Conservation (phyloP, 2,113 vertebrate species). For the Silurus asotus region DNA sequence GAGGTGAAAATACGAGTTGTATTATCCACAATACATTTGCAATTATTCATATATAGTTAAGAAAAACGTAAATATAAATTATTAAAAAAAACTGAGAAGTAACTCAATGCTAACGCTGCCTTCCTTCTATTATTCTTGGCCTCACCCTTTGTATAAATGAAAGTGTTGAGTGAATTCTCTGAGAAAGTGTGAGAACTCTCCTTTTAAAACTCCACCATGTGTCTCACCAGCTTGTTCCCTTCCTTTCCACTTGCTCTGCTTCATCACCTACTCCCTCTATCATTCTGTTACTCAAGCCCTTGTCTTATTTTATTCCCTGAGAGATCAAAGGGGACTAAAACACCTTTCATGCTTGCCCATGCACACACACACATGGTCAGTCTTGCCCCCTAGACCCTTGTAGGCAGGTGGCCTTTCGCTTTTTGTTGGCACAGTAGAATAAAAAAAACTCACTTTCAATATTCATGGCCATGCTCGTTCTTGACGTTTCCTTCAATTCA, state of each 20-base stretch:
- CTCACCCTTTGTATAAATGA: slow-evolving; percentile 11
- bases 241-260: not conserved
- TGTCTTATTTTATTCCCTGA: not conserved
- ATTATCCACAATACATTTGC: not conserved
- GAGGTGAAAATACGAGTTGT: not conserved
- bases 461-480: slow-evolving; percentile 12
- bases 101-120: not conserved
- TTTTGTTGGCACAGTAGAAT: slow-evolving; percentile 8
- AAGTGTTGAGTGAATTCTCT: slow-evolving; percentile 8
- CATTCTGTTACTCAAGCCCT: slow-evolving; percentile 23
- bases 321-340: slow-evolving; percentile 23
- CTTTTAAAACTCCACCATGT: slow-evolving; percentile 16
- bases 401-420: slow-evolving; percentile 33
- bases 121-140: slow-evolving; percentile 7
- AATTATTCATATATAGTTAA: too few species aligned
- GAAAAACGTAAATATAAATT: too few species aligned
- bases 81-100: not conserved
- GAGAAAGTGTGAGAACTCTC: slow-evolving; percentile 23
- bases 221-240: slow-evolving; percentile 18
- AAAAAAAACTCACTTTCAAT: slow-evolving; percentile 4
- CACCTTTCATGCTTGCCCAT: slow-evolving; percentile 3
- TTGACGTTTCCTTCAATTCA: slow-evolving; percentile 14
- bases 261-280: slow-evolving; percentile 24
- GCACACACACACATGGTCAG: not conserved
- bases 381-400: not conserved